A percentile compares a stretch with the other conserved stretches of the same genome.
phyloP scores from a whole-genome alignment of 1,140 invertebrate genomes.

The Acyrthosiphon pisum region DNA sequence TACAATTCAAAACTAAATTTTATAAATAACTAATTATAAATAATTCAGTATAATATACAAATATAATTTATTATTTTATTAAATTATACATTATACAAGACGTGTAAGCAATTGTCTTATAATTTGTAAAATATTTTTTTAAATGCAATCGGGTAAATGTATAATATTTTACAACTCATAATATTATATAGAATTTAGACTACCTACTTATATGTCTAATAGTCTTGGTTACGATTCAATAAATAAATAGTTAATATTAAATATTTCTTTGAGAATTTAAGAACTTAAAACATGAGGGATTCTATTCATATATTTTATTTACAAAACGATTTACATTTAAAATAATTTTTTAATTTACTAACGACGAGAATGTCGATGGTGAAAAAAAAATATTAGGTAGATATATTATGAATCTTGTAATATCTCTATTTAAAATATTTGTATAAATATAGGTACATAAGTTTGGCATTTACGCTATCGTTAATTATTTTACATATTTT shows the following conservation, averaged over 20 bases:
- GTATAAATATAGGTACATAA: neutral
- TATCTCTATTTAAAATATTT: neutral
- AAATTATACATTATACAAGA: conserved; percentile 27
- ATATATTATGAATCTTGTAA: neutral
- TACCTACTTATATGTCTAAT: conserved; percentile 56
- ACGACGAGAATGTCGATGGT: neutral
- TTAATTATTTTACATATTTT: neutral
- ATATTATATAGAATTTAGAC: conserved; percentile 40
- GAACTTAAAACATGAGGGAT: neutral
- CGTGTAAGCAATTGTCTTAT: neutral
- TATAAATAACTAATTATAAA: conserved; percentile 4
- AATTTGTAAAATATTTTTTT: neutral
- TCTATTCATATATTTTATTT: conserved; percentile 18
- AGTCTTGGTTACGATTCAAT: conserved; percentile 53
- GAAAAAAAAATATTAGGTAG: neutral
- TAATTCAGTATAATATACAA: conserved; percentile 15
- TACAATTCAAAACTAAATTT: neutral
- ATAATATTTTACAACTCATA: conserved; percentile 50
- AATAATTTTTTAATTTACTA: conserved; percentile 13
- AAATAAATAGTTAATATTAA: conserved; percentile 49
- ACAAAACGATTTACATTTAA: conserved; percentile 14
- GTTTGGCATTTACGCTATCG: neutral
- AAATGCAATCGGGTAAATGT: conserved; percentile 13
- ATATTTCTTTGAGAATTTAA: neutral
- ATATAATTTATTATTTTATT: neutral